These are phyloP conservation scores for Hypanus sabinus DNA, from an alignment of 2,113 vertebrate genomes.

Conservation along the genomic window DNA sequence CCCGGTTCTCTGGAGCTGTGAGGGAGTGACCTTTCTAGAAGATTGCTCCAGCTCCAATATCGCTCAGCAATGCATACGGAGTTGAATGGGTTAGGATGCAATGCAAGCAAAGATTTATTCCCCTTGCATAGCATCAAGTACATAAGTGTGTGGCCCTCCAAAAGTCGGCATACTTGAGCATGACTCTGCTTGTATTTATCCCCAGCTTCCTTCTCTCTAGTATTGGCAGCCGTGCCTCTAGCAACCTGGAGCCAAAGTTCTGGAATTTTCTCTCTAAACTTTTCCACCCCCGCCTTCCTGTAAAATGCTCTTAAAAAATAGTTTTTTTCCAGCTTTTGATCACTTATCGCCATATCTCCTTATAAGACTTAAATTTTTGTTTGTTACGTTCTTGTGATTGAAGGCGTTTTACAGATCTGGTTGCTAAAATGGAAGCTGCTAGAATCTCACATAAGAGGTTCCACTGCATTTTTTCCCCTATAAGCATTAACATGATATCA, in stretches of 20 bases:
- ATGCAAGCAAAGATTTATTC: too few species aligned
- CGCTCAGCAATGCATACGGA: too few species aligned
- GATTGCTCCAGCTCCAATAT: too few species aligned
- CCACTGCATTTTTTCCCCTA: neutral
- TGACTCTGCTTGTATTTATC: neutral
- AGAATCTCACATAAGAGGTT: neutral
- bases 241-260: neutral
- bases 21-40: too few species aligned
- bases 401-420: too few species aligned
- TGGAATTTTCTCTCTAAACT: neutral
- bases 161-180: too few species aligned
- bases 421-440: neutral
- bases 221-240: neutral
- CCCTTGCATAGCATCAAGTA: too few species aligned
- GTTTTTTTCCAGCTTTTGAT: neutral
- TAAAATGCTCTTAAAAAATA: too few species aligned
- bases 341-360: neutral
- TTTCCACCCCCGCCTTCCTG: too few species aligned
- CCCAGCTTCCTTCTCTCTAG: neutral
- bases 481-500: neutral
- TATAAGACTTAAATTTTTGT: neutral
- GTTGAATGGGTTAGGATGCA: too few species aligned
- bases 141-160: too few species aligned
- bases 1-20: too few species aligned
- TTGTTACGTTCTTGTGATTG: neutral